Evolutionary conservation across 2,113 vertebrate species (phyloP).

Genomic region (Salminus brasiliensis): DNA sequence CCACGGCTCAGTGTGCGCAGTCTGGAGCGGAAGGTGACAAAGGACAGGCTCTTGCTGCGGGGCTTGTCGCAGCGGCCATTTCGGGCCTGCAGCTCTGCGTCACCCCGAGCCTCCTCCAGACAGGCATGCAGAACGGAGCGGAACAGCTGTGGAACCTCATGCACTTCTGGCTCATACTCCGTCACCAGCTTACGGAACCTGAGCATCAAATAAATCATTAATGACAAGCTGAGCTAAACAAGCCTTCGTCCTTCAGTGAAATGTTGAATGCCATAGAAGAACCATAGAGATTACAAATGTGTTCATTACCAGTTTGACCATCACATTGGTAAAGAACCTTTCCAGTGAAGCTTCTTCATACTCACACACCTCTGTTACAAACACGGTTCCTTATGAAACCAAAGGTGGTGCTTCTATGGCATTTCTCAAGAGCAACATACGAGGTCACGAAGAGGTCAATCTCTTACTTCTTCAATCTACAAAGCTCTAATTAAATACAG

Average conservation of each 20-base stretch:
- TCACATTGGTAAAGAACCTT: no score
- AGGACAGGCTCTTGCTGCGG: conserved; percentile 79
- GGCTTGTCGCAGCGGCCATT: conserved; percentile 61
- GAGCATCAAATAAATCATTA: not conserved
- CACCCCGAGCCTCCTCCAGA: conserved; percentile 63
- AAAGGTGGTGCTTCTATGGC: no score
- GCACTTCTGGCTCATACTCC: conserved; percentile 77
- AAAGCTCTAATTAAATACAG: no score
- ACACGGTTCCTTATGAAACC: no score
- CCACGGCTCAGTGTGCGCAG: conserved; percentile 66
- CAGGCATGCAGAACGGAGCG: conserved; percentile 69
- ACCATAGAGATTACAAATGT: no score
- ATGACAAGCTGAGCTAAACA: not conserved
- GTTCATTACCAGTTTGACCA: no score
- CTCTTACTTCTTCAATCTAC: no score
- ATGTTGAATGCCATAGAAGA: no score
- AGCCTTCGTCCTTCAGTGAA: not conserved
- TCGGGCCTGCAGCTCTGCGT: conserved; percentile 42
- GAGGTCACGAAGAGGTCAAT: no score
- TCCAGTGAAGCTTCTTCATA: no score
- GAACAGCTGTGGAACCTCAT: conserved; percentile 77
- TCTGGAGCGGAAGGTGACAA: conserved; percentile 73
- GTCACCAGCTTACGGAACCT: conserved; percentile 78
- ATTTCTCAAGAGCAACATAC: no score
- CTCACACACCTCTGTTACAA: no score